These are phyloP conservation scores for Meleagris gallopavo DNA, from an alignment of 2,113 vertebrate genomes.

Conservation along the genomic window DNA sequence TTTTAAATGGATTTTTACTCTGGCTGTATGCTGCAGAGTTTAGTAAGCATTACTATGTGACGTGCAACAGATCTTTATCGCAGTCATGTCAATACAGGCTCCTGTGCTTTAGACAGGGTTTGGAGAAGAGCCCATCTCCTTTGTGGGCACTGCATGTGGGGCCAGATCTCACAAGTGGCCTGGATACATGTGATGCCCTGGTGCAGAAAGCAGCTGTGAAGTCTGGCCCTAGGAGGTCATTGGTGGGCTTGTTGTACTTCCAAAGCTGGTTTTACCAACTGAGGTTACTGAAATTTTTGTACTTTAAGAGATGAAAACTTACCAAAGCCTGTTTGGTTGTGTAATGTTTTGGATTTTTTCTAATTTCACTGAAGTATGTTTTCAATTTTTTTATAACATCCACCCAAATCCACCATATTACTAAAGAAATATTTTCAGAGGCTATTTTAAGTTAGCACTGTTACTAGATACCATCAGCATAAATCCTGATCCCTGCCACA, in stretches of 20 bases:
- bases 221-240: background rate
- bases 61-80: background rate
- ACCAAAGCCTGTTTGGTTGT: background rate
- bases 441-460: background rate
- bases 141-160: background rate
- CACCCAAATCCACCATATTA: background rate
- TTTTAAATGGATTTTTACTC: background rate
- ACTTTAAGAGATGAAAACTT: background rate
- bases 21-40: background rate
- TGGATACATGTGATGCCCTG: rapidly evolving
- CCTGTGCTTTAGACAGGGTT: background rate
- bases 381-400: background rate
- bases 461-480: background rate
- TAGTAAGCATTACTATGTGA: background rate
- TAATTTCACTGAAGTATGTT: background rate
- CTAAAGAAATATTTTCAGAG: background rate
- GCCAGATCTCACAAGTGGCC: background rate
- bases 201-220: background rate
- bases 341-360: background rate
- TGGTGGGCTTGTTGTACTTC: background rate
- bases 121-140: background rate
- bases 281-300: background rate
- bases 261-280: background rate
- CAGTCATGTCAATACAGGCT: background rate
- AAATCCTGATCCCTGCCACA: background rate